Percentiles rank a stretch among this genome's conserved stretches.
Evolutionary conservation across 2,888 invertebrate genomes (phyloP).

Genomic region (Hydropsyche betteni): DNA sequence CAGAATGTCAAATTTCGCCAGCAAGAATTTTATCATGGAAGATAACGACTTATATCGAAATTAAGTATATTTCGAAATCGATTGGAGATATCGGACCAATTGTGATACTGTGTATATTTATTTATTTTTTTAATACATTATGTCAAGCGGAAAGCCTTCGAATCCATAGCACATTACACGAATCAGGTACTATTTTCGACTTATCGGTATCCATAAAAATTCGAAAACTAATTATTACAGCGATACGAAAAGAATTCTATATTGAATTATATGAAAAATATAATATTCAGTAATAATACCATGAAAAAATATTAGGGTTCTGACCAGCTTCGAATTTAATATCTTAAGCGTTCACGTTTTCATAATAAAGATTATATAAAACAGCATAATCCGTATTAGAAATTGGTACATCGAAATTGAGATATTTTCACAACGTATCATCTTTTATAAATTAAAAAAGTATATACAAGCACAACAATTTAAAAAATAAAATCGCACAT

Average conservation of each 20-base stretch:
- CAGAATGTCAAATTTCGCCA: slow-evolving; percentile 6
- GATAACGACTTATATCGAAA: slow-evolving; percentile 11
- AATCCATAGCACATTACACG: too few relatives aligned
- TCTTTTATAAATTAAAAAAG: slow-evolving; percentile 9
- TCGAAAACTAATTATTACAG: neutral
- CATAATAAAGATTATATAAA: slow-evolving; percentile 43
- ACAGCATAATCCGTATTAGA: slow-evolving; percentile 25
- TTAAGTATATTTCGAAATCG: neutral
- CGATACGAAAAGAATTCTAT: neutral
- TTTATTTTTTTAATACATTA: too few relatives aligned
- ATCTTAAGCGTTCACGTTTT: slow-evolving; percentile 42
- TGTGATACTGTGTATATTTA: too few relatives aligned
- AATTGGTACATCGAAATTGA: slow-evolving; percentile 5
- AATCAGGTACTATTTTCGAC: too few relatives aligned
- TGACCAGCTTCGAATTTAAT: slow-evolving; percentile 20
- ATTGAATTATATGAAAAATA: slow-evolving; percentile 22
- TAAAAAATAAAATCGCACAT: too few relatives aligned
- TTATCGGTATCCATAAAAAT: too few relatives aligned
- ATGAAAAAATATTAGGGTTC: slow-evolving; percentile 13
- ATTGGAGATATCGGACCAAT: neutral
- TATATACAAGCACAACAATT: too few relatives aligned
- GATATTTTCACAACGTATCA: slow-evolving; percentile 29
- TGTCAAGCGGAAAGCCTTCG: too few relatives aligned
- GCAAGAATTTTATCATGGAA: slow-evolving; percentile 1
- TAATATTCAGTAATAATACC: slow-evolving; percentile 22